Base-by-base conservation (phyloP, 1,140 invertebrate species). In the Colletes latitarsis region DNA sequence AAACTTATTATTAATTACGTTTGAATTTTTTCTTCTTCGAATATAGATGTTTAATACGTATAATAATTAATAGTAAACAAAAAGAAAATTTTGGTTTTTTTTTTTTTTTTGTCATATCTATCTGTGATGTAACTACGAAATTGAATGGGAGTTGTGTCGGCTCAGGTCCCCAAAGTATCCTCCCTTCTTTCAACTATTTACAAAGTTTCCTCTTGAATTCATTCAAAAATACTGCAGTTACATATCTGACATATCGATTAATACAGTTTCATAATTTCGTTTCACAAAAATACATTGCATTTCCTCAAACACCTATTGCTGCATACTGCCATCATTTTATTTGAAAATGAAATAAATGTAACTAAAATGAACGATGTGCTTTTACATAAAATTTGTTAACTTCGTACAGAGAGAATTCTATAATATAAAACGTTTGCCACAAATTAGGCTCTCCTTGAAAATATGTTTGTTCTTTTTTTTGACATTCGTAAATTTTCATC, bases 81-180 rank as follows among this genome's bases (percentile, higher is more conserved):
- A 52, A 30, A 53, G 19, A 60, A 9, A n/a, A 72, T 67, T 52
- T 49, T 17, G n/a, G 12, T 14, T 43, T 57, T 46, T 12, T 17
- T 57, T 46, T 12, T 17, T 15, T 43, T 12, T 67, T 17, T 43
- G 15, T 58, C 9, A 60, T 30, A 77, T 21, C 58, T 70, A 49
- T 86, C 43, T 63, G 63, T 58, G 62, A 68, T 41, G 41, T 82
- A 73, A 87, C 55, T 58, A 58, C 21, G 17, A 70, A 80, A 83
- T 62, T 53, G 69, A 83, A 88, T 77, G 86, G 75, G 76, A 57
- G 52, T 84, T 80, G 73, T 80, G 78, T 88, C 87, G 76, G 78
- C 87, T 88, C 87, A 88, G 87, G 87, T 88, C 86, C 87, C 87
- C 84, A 88, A 30, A 88, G 87, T 88, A 88, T 86, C 75, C 87